These are phyloP conservation scores for Hippopotamus amphibius DNA, from an alignment of 2,113 vertebrate genomes.

Conservation along the genomic window DNA sequence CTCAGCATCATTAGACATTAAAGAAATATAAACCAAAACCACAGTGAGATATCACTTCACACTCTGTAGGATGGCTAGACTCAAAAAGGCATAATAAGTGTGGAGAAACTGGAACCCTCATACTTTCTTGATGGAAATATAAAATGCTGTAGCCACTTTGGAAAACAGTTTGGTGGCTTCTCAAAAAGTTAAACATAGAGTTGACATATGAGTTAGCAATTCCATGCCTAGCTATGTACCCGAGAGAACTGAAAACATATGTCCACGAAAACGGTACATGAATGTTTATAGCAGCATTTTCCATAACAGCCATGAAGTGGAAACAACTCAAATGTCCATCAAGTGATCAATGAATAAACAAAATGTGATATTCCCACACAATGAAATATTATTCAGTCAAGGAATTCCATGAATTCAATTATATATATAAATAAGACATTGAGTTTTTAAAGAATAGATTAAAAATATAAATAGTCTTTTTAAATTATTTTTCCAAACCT, in stretches of 20 bases:
- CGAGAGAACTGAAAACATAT: not conserved
- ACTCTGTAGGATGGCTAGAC: not conserved
- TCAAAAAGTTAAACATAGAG: too few species aligned
- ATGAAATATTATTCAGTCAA: not conserved
- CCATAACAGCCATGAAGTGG: not conserved
- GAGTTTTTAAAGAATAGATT: not conserved
- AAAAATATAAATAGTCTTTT: not conserved
- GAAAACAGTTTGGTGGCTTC: not conserved
- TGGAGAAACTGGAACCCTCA: not conserved
- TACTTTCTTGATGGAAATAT: not conserved
- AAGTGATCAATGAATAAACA: too few species aligned
- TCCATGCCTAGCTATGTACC: not conserved
- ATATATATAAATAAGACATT: not conserved
- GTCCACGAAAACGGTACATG: not conserved
- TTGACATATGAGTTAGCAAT: not conserved
- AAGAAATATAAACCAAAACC: not conserved
- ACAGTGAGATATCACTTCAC: not conserved
- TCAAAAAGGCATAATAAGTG: not conserved
- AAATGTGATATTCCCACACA: too few species aligned
- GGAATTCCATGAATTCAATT: not conserved
- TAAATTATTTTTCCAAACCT: not conserved
- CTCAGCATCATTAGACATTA: not conserved
- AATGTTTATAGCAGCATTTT: not conserved
- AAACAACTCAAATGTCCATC: too few species aligned
- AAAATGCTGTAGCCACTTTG: not conserved